Percentiles rank a stretch among this genome's conserved stretches.
These are phyloP conservation scores for Illadopsis cleaveri DNA, from an alignment of 2,113 vertebrate genomes.

Conservation along the genomic window DNA sequence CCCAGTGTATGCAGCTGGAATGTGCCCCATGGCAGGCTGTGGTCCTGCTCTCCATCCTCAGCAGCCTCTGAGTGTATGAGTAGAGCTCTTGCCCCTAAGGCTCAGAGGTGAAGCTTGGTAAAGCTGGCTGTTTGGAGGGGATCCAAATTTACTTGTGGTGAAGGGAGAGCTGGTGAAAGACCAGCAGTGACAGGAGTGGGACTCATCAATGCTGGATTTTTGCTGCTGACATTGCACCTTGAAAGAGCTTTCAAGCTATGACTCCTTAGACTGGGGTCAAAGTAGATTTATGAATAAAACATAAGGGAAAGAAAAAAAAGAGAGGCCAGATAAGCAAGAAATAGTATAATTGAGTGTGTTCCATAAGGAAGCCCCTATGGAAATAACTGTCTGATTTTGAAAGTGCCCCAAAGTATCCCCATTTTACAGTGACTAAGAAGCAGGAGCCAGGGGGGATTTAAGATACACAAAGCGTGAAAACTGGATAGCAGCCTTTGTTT, in stretches of 20 bases:
- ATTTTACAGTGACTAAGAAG: constrained; percentile 15
- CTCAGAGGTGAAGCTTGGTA: not conserved
- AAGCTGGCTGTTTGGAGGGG: not conserved
- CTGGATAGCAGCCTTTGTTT: constrained; percentile 33
- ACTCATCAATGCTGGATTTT: not conserved
- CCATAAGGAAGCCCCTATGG: not conserved
- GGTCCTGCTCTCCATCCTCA: not conserved
- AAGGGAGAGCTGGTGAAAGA: not conserved
- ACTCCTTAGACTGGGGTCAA: not conserved
- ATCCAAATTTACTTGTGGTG: not conserved
- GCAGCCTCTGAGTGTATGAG: not conserved
- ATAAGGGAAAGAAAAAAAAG: fast-evolving
- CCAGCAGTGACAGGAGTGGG: not conserved
- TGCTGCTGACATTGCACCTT: not conserved
- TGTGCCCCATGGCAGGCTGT: not conserved
- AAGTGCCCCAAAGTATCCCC: not conserved
- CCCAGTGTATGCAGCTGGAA: not conserved
- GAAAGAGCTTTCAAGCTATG: not conserved
- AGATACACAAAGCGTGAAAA: not conserved
- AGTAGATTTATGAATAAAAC: not conserved
- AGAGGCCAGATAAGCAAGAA: not conserved
- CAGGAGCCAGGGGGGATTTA: not conserved
- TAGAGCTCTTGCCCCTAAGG: not conserved
- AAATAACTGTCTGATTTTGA: not conserved
- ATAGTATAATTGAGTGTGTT: not conserved